Evolutionary conservation across 2,888 invertebrate species (phyloP), one percentile per base, ranked within the genome.

Genomic region (Dioctria linearis): DNA sequence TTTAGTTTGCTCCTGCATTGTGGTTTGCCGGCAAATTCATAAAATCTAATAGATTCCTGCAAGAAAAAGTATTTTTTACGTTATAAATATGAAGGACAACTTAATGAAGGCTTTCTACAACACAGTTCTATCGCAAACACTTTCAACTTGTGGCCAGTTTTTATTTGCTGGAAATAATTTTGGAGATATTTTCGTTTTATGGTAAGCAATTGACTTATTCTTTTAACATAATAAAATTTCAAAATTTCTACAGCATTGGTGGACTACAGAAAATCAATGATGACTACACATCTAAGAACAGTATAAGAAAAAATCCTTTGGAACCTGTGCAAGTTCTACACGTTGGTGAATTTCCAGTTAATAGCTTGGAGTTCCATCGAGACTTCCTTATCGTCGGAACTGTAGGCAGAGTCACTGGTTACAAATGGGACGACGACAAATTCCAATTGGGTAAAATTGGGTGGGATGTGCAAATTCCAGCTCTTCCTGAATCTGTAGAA

Each of bases 101-200:
- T 85, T 87, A 51, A 80, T 87, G 37, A 88, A 88, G 80, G 83
- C 85, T 4, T 84, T 93, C 84, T 96, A 97, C 86, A 96, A 95
- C 83, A 95, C 96, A 54, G 92, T 97, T 67, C 90, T 95, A 83
- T 92, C 94, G 43, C 96, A 97, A 89, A 90, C 94, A 2, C 94
- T 95, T 88, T 96, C 97, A 0, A 93, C 94, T 0, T 95, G 95
- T 86, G 95, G 96, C 5, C 93, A 94, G 86, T 96, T 93, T 89
- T 91, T 97, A 78, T 90, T 94, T 80, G 94, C 94, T 83, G 96
- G 95, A 25, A 96, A 95, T 88, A 94, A 94, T 85, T 96, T 94
- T 87, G 96, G 97, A 4, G 93, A 94, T 86, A 91, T 97, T 78
- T 95, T 95, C 46, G 90, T 96, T 78, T 96, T 93, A 87, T 94